A percentile compares a stretch with the other conserved stretches of the same genome.
These are phyloP conservation scores for Monodelphis domestica DNA, from an alignment of 2,797 vertebrate species.

Conservation along the genomic window DNA sequence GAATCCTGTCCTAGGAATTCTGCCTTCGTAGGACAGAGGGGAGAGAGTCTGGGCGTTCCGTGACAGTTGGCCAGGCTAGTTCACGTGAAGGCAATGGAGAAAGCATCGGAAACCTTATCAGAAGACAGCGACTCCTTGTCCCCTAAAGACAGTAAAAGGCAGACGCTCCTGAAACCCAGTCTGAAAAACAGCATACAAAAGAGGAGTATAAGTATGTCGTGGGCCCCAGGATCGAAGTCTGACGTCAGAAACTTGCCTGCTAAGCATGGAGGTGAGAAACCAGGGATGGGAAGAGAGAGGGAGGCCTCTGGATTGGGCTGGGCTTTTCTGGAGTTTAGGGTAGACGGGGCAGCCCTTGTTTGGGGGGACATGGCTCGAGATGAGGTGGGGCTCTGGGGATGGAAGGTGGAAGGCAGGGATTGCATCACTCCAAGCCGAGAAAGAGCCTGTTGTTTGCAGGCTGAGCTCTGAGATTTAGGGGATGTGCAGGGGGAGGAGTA, in stretches of 20 bases:
- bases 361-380: neutral
- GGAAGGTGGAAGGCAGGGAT: neutral
- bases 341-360: neutral
- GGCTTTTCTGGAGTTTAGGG: too few species aligned
- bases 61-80: neutral
- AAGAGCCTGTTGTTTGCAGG: neutral
- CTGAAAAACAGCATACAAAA: rapidly evolving
- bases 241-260: neutral
- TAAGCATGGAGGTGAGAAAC: neutral
- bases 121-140: rapidly evolving
- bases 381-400: neutral
- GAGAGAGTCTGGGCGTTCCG: neutral
- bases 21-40: neutral
- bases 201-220: neutral
- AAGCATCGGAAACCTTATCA: neutral
- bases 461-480: neutral
- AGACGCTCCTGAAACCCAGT: too few species aligned
- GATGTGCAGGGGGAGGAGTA: too few species aligned
- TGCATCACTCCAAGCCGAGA: neutral
- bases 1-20: neutral
- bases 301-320: neutral
- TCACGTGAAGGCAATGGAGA: neutral
- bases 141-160: too few species aligned
- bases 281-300: neutral
- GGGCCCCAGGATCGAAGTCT: neutral